phyloP scores from a whole-genome alignment of 2,888 invertebrate genomes.

The Chironomus tentans region DNA sequence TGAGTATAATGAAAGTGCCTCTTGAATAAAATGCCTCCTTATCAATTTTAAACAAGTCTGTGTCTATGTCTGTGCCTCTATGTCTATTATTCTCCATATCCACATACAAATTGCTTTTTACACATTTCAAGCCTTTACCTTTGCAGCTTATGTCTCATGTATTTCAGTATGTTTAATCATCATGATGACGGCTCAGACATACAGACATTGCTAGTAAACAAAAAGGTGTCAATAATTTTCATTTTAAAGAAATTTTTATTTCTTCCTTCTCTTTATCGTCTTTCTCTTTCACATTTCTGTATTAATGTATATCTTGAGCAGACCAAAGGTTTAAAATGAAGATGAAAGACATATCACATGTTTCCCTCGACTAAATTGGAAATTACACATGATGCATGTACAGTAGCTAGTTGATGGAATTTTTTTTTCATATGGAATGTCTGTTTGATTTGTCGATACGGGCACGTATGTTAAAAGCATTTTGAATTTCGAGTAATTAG shows the following conservation, averaged over 20 bases:
- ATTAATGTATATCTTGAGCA: background rate
- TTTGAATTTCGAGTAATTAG: background rate
- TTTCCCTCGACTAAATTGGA: background rate
- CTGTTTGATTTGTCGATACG: background rate
- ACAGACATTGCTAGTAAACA: background rate
- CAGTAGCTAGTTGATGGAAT: background rate
- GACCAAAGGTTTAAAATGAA: background rate
- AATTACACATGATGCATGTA: no score
- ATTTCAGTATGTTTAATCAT: background rate
- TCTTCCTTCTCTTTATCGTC: background rate
- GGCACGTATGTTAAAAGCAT: background rate
- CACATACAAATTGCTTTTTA: background rate
- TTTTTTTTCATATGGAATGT: background rate
- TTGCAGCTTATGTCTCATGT: background rate
- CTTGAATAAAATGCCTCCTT: background rate
- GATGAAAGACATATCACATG: conserved; percentile 11
- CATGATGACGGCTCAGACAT: background rate
- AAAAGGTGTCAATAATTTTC: conserved; percentile 8
- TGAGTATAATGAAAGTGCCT: no score
- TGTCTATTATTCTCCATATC: no score
- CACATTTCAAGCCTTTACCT: background rate
- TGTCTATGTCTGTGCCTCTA: background rate
- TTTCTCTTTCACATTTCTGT: background rate
- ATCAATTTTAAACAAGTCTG: background rate
- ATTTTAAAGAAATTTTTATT: background rate